These are phyloP conservation scores for Drosophila pegasa DNA, from an alignment of 2,888 invertebrate species.

Conservation along the genomic window DNA sequence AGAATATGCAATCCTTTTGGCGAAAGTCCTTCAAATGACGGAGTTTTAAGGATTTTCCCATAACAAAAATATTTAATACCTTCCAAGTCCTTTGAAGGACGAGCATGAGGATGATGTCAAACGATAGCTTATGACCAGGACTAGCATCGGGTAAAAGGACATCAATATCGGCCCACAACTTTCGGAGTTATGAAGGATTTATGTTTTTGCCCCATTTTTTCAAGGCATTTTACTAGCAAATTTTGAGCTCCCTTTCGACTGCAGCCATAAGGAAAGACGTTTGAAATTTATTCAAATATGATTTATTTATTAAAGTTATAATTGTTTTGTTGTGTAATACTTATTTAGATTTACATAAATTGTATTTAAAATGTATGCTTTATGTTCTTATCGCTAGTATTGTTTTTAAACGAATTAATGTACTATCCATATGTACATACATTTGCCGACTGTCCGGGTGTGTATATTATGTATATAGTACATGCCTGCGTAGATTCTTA, in stretches of 20 bases:
- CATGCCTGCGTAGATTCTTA: slow-evolving; percentile 65
- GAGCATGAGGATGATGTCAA: background rate
- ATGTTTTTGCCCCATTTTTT: background rate
- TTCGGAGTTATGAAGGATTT: background rate
- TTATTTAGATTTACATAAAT: slow-evolving; percentile 68
- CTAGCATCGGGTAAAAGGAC: background rate
- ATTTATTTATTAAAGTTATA: slow-evolving; percentile 68
- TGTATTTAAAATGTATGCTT: slow-evolving; percentile 60
- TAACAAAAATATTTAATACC: background rate
- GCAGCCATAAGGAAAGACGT: background rate
- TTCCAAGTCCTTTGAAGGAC: background rate
- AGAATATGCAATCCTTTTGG: background rate
- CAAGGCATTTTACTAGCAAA: background rate
- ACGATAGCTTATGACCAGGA: background rate
- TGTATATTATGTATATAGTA: slow-evolving; percentile 39
- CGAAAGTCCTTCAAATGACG: background rate
- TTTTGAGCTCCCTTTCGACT: background rate
- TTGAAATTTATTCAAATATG: slow-evolving; percentile 56
- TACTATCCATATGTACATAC: slow-evolving; percentile 31
- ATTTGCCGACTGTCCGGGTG: slow-evolving; percentile 29
- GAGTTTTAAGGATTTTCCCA: background rate
- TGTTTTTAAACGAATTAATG: slow-evolving; percentile 56
- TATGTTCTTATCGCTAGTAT: slow-evolving; percentile 50
- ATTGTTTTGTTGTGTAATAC: slow-evolving; percentile 63
- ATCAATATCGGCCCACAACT: background rate